These are phyloP conservation scores for Myotis pilosus DNA, from an alignment of 2,797 vertebrate genomes.

Conservation along the genomic window DNA sequence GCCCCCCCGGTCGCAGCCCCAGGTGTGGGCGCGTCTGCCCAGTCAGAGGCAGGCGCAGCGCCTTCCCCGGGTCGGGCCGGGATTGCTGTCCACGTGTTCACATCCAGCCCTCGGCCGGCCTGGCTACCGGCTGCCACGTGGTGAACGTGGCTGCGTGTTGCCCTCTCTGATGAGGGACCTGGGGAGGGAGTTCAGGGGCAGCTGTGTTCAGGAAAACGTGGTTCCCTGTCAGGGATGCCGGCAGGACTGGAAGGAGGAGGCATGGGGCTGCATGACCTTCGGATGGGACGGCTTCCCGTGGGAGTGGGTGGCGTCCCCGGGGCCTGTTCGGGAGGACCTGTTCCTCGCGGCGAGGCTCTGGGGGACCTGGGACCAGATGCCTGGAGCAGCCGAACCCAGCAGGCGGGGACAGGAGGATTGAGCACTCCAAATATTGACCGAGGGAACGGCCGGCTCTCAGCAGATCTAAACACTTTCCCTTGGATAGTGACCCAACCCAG, in stretches of 20 bases:
- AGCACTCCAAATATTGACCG: rapidly evolving
- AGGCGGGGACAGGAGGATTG: rapidly evolving
- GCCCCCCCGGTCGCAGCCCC: neutral
- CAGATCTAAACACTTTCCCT: neutral
- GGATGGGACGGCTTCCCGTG: rapidly evolving
- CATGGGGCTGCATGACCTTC: neutral
- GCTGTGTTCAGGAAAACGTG: neutral
- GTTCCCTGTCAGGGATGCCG: neutral
- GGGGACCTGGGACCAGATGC: rapidly evolving
- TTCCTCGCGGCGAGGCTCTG: too few relatives aligned
- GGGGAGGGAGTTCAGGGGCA: rapidly evolving
- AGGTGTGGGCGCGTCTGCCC: rapidly evolving
- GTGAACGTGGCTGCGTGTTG: rapidly evolving
- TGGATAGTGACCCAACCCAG: neutral
- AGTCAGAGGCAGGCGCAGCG: rapidly evolving
- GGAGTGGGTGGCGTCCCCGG: neutral
- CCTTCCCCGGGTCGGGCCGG: rapidly evolving
- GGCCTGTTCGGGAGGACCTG: too few relatives aligned
- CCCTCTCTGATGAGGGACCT: rapidly evolving
- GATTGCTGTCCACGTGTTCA: neutral
- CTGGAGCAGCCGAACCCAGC: rapidly evolving
- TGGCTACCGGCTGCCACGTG: rapidly evolving
- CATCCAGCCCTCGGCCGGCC: neutral
- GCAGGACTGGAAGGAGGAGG: neutral
- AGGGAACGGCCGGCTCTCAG: rapidly evolving